Percentiles rank a stretch among this genome's conserved stretches.
Conservation (phyloP, 2,888 invertebrate genomes). For the Eilema depressum region DNA sequence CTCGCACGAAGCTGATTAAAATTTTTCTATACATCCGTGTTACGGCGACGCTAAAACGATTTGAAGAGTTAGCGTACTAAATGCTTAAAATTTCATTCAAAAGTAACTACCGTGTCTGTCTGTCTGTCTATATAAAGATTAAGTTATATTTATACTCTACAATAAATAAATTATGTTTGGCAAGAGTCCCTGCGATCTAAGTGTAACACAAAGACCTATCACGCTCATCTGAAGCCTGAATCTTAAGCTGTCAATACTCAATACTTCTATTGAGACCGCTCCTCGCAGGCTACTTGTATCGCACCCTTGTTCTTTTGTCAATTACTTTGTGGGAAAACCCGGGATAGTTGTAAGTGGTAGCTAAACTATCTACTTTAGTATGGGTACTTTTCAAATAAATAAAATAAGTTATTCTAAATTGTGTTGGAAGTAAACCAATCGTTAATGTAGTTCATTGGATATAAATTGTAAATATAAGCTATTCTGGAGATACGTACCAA, state of each 20-base stretch:
- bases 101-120: too few relatives aligned
- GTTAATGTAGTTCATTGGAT: too few relatives aligned
- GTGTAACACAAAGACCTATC: not conserved
- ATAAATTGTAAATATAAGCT: too few relatives aligned
- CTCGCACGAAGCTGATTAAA: too few relatives aligned
- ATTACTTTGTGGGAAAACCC: constrained; percentile 64
- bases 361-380: not conserved
- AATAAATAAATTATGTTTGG: not conserved
- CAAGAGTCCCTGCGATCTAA: not conserved
- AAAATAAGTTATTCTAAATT: not conserved
- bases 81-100: too few relatives aligned
- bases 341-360: constrained; percentile 14
- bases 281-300: constrained; percentile 35
- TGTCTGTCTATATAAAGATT: too few relatives aligned
- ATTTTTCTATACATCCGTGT: too few relatives aligned
- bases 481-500: too few relatives aligned
- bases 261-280: constrained; percentile 50
- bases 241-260: constrained; percentile 49
- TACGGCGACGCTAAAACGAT: too few relatives aligned
- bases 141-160: too few relatives aligned
- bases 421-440: not conserved
- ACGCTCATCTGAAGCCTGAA: constrained; percentile 14
- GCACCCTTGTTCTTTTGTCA: constrained; percentile 79
- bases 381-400: not conserved
- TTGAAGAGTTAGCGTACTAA: too few relatives aligned